These are phyloP conservation scores for Oxyscelio sp. DNA, from an alignment of 2,888 invertebrate species.

Conservation along the genomic window DNA sequence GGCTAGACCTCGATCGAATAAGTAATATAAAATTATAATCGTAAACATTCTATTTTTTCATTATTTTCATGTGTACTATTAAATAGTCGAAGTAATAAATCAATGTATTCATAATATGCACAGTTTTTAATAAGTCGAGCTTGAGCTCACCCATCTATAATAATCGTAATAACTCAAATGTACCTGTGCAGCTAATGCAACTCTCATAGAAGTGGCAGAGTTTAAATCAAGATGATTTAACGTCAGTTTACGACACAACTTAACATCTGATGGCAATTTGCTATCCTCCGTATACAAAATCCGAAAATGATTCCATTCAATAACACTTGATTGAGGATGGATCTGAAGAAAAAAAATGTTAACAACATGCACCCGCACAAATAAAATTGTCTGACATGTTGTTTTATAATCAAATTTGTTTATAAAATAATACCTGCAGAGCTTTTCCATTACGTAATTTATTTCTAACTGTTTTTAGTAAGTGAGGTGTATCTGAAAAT, in stretches of 20 bases:
- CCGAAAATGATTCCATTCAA: conserved; percentile 3
- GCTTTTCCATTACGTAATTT: neutral
- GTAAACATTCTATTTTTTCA: no score
- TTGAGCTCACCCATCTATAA: no score
- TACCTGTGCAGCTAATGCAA: conserved; percentile 1
- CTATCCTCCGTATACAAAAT: neutral
- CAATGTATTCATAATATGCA: no score
- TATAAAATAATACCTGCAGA: conserved; percentile 7
- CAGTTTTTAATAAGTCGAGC: no score
- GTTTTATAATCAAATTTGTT: neutral
- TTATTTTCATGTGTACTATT: no score
- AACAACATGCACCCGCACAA: no score
- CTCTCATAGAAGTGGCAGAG: neutral
- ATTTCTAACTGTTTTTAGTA: conserved; percentile 6
- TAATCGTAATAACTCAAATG: no score
- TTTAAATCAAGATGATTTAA: neutral
- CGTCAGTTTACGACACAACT: neutral
- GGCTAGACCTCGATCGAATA: no score
- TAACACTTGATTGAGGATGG: neutral
- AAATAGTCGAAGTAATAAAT: no score
- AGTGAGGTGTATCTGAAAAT: conserved; percentile 27
- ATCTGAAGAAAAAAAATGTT: neutral
- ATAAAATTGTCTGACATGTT: no score
- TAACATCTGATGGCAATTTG: neutral
- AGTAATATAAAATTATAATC: no score